A percentile compares a stretch with the other conserved stretches of the same genome.
Evolutionary conservation across 1,140 invertebrate species (phyloP).

Genomic region (Drosophila arawakana): DNA sequence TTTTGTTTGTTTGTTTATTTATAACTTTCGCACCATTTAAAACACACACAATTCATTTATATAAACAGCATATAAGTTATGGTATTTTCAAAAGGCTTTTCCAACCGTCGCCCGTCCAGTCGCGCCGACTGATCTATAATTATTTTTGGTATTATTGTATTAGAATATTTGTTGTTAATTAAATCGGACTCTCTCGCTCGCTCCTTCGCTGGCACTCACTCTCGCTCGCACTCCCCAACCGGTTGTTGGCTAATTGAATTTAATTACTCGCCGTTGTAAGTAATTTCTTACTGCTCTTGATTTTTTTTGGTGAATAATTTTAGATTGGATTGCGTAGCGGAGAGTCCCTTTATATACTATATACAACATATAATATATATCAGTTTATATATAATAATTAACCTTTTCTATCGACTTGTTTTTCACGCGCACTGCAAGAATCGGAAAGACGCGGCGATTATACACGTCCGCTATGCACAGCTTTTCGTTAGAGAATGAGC

Average conservation of each 20-base stretch:
- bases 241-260: conserved; percentile 25
- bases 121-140: conserved; percentile 3
- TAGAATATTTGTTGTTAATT: conserved; percentile 2
- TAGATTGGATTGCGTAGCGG: conserved; percentile 10
- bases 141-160: conserved; percentile 4
- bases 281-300: no score
- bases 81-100: conserved; percentile 1
- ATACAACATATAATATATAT: conserved; percentile 14
- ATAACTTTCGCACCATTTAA: background rate
- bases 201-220: no score
- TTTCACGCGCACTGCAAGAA: conserved; percentile 21
- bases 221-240: conserved; percentile 4
- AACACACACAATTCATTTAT: conserved; percentile 4
- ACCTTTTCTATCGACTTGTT: conserved; percentile 27
- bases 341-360: background rate
- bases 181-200: background rate
- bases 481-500: conserved; percentile 39
- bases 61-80: conserved; percentile 15
- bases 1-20: conserved; percentile 16
- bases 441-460: conserved; percentile 5
- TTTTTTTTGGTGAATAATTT: conserved; percentile 15
- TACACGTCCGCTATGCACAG: conserved; percentile 40
- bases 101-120: conserved; percentile 12
- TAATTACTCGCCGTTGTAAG: conserved; percentile 21
- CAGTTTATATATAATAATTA: conserved; percentile 6